Conservation (phyloP, 2,888 invertebrate species). For the Acheta domesticus region DNA sequence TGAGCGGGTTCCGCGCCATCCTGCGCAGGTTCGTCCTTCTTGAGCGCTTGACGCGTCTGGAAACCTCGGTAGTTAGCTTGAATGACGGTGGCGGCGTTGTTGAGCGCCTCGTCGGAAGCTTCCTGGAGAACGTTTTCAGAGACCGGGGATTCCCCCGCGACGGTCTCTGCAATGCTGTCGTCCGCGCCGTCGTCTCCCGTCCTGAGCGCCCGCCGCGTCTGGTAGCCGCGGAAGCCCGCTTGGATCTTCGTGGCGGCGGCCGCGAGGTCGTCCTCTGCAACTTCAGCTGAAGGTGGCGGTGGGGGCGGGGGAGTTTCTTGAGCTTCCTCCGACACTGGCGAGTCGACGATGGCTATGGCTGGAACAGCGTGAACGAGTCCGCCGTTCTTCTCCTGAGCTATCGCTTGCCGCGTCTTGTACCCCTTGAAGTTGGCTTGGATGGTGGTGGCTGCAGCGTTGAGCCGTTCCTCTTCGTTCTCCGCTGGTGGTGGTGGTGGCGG, state of each 20-base stretch:
- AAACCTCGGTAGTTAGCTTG: conserved; percentile 38
- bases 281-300: neutral
- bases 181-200: neutral
- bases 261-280: neutral
- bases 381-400: neutral
- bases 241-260: conserved; percentile 37
- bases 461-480: neutral
- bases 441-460: conserved; percentile 33
- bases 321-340: neutral
- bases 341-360: neutral
- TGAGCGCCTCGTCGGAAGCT: neutral
- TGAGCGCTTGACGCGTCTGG: conserved; percentile 35
- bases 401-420: conserved; percentile 36
- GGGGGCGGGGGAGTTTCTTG: neutral
- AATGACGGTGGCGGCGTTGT: conserved; percentile 35
- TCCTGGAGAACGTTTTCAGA: neutral
- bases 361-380: neutral
- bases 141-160: neutral
- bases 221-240: conserved; percentile 38
- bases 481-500: neutral
- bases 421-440: conserved; percentile 39
- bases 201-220: conserved; percentile 36
- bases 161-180: neutral
- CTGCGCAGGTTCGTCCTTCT: neutral
- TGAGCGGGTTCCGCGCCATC: neutral